Percentiles rank a stretch among this genome's conserved stretches.
Evolutionary conservation across 2,888 invertebrate species (phyloP).

Genomic region (Drosophila greeni): DNA sequence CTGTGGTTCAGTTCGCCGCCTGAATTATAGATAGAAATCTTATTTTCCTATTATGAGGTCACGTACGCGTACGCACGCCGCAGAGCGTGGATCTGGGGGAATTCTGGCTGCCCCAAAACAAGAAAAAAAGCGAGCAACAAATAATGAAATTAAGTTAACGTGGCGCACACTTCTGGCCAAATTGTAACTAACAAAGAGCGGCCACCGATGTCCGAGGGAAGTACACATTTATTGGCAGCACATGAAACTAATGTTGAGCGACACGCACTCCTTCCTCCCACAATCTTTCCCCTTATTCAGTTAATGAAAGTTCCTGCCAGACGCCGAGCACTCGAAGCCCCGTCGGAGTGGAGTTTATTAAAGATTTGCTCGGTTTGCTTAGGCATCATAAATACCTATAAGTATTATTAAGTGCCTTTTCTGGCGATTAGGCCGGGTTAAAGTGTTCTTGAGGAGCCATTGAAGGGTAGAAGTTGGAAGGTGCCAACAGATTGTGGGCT

Average conservation of each 20-base stretch:
- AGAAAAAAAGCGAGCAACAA: conserved; percentile 47
- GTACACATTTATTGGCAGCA: conserved; percentile 67
- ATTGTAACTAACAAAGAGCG: conserved; percentile 53
- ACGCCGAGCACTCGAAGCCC: conserved; percentile 9
- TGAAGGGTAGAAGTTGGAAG: conserved; percentile 17
- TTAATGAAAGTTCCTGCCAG: conserved; percentile 32
- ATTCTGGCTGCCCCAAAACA: background rate
- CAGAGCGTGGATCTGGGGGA: conserved; percentile 4
- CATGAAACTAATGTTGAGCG: conserved; percentile 63
- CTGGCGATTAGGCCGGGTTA: conserved; percentile 30
- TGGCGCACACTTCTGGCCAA: conserved; percentile 57
- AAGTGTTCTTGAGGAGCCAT: conserved; percentile 15
- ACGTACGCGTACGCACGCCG: conserved; percentile 70
- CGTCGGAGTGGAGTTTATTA: conserved; percentile 34
- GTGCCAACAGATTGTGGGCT: conserved; percentile 30
- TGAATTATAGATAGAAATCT: conserved; percentile 73
- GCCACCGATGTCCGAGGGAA: conserved; percentile 39
- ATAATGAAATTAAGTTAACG: conserved; percentile 71
- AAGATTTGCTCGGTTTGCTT: conserved; percentile 20
- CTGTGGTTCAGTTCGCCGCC: conserved; percentile 44
- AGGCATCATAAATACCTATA: conserved; percentile 40
- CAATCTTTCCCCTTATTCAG: conserved; percentile 9
- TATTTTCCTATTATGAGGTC: conserved; percentile 71
- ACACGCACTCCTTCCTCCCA: conserved; percentile 49
- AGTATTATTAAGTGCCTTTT: conserved; percentile 41